phyloP scores from a whole-genome alignment of 2,888 invertebrate genomes.

The Agonopterix arenella region DNA sequence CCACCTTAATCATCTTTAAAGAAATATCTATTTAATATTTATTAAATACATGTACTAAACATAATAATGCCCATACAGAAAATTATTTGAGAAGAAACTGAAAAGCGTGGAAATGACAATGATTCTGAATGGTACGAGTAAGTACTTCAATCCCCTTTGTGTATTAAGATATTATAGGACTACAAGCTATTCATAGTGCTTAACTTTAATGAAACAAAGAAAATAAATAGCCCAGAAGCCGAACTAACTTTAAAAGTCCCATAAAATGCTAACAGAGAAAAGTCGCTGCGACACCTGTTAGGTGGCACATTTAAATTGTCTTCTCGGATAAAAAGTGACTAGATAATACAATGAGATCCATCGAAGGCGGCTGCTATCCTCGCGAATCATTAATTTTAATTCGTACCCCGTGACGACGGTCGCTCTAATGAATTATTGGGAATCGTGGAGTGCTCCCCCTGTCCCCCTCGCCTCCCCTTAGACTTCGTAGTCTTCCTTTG shows the following conservation, averaged over 20 bases:
- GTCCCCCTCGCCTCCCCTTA: slow-evolving; percentile 42
- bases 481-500: slow-evolving; percentile 54
- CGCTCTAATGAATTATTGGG: slow-evolving; percentile 75
- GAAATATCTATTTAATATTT: no score
- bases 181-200: not conserved
- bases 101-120: no score
- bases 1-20: no score
- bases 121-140: no score
- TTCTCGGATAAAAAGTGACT: slow-evolving; percentile 65
- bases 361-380: slow-evolving; percentile 55
- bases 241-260: slow-evolving; percentile 25
- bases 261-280: slow-evolving; percentile 45
- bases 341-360: slow-evolving; percentile 61
- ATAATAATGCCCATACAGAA: no score
- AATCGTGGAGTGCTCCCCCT: slow-evolving; percentile 55
- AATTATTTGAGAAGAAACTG: no score
- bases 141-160: no score
- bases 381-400: slow-evolving; percentile 76
- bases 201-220: slow-evolving; percentile 6
- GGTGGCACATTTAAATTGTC: slow-evolving; percentile 56
- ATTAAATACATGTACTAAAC: no score
- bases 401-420: slow-evolving; percentile 68
- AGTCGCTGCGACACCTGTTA: slow-evolving; percentile 57
- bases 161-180: no score
- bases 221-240: slow-evolving; percentile 9